phyloP scores from a whole-genome alignment of 2,113 vertebrate species.

The Cromileptes altivelis region DNA sequence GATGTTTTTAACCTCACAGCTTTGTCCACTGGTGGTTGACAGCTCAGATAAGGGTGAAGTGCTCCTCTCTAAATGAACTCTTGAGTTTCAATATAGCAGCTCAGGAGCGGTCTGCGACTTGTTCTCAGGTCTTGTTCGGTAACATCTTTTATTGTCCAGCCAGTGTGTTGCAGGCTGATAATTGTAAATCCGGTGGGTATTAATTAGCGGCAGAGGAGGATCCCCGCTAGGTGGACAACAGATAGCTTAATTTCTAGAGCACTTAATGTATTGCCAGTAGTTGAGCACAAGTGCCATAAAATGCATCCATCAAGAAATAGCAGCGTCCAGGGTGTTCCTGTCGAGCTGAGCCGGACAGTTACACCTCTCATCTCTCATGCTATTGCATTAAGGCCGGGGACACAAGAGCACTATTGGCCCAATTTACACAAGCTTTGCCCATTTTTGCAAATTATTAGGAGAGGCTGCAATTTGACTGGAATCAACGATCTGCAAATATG shows the following conservation, averaged over 20 bases:
- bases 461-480: constrained; percentile 48
- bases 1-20: constrained; percentile 29
- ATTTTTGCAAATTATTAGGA: constrained; percentile 39
- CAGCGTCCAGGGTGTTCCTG: constrained; percentile 18
- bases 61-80: constrained; percentile 31
- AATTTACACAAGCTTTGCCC: constrained; percentile 50
- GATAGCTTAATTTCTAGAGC: constrained; percentile 58
- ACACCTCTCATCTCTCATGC: constrained; percentile 24
- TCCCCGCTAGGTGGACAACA: constrained; percentile 29
- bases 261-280: constrained; percentile 49
- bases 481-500: constrained; percentile 56
- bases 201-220: constrained; percentile 59
- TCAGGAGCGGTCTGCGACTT: background rate
- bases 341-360: background rate
- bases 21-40: constrained; percentile 10
- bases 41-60: constrained; percentile 25
- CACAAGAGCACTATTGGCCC: constrained; percentile 23
- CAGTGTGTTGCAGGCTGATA: constrained; percentile 51
- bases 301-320: constrained; percentile 63
- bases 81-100: constrained; percentile 20
- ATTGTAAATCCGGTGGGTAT: constrained; percentile 66
- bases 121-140: constrained; percentile 7
- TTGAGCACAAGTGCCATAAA: constrained; percentile 66
- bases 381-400: constrained; percentile 11
- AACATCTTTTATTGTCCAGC: constrained; percentile 56